These are phyloP conservation scores for Morone chrysops DNA, from an alignment of 2,113 vertebrate species.

Conservation along the genomic window DNA sequence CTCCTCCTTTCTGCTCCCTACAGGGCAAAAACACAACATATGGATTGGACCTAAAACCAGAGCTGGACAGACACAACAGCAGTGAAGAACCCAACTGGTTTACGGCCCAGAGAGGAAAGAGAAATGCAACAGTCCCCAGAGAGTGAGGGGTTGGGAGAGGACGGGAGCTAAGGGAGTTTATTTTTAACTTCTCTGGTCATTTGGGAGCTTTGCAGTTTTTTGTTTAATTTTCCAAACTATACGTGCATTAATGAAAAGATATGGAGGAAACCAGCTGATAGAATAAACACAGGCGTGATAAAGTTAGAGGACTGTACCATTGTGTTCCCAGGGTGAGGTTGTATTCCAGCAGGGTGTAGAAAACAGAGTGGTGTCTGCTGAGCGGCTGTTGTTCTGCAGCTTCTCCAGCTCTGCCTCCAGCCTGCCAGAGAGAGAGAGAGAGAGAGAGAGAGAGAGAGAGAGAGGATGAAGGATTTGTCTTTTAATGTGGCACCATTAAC, in stretches of 20 bases:
- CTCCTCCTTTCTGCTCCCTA: conserved; percentile 75
- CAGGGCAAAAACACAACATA: conserved; percentile 71
- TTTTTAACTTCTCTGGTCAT: conserved; percentile 37
- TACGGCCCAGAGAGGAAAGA: conserved; percentile 37
- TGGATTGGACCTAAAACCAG: background rate
- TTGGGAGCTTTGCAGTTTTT: conserved; percentile 39
- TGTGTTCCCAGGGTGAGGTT: conserved; percentile 79
- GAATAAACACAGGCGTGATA: conserved; percentile 34
- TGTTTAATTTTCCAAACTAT: conserved; percentile 31
- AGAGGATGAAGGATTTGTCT: background rate
- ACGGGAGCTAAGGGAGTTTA: conserved; percentile 23
- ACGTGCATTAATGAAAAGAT: conserved; percentile 20
- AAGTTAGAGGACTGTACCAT: conserved; percentile 65
- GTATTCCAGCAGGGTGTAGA: conserved; percentile 84
- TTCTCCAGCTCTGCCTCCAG: conserved; percentile 86
- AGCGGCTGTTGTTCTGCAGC: conserved; percentile 77
- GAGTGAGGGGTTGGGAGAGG: conserved; percentile 27
- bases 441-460: background rate
- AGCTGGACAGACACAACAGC: conserved; percentile 28
- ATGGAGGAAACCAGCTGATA: background rate
- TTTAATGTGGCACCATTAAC: too few species aligned
- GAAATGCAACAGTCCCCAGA: conserved; percentile 30
- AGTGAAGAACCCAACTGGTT: conserved; percentile 26
- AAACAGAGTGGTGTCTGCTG: conserved; percentile 76
- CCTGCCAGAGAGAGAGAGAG: conserved; percentile 52